Evolutionary conservation across 2,797 vertebrate genomes (phyloP).

Genomic region (Enteromius afrohamiltoni): DNA sequence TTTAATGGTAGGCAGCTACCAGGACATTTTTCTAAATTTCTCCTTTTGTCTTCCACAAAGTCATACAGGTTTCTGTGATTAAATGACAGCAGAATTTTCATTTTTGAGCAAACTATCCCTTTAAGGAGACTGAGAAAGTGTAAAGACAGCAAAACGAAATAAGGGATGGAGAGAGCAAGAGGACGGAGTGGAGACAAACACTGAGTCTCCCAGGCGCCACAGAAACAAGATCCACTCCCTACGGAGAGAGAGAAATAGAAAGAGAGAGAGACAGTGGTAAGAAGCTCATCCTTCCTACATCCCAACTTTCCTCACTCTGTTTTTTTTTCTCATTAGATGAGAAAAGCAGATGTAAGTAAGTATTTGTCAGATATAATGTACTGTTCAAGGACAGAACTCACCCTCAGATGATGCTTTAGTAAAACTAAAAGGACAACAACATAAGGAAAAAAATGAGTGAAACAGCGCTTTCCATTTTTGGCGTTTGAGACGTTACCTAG

Average conservation of each 20-base stretch:
- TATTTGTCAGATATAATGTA: background rate
- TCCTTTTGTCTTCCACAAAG: background rate
- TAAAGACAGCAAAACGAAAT: conserved; percentile 41
- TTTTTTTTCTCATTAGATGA: background rate
- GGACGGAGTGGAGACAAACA: conserved; percentile 50
- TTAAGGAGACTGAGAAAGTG: conserved; percentile 27
- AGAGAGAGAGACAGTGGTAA: conserved; percentile 27
- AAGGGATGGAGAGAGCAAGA: conserved; percentile 38
- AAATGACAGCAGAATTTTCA: background rate
- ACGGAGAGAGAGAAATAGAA: conserved; percentile 33
- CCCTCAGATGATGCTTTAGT: background rate
- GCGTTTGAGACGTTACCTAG: background rate
- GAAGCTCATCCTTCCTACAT: conserved; percentile 13
- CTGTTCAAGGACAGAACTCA: conserved; percentile 12
- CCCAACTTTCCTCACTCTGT: background rate
- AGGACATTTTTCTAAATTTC: background rate
- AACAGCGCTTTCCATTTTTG: background rate
- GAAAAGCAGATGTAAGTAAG: conserved; percentile 1
- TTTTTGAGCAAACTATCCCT: background rate
- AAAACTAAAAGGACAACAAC: background rate
- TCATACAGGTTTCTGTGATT: background rate
- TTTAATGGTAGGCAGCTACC: background rate
- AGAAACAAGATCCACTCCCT: conserved; percentile 59
- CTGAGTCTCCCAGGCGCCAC: conserved; percentile 71
- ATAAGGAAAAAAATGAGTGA: background rate